A percentile compares a stretch with the other conserved stretches of the same genome.
Evolutionary conservation across 2,797 vertebrate genomes (phyloP).

Genomic region (Sternotherus odoratus): DNA sequence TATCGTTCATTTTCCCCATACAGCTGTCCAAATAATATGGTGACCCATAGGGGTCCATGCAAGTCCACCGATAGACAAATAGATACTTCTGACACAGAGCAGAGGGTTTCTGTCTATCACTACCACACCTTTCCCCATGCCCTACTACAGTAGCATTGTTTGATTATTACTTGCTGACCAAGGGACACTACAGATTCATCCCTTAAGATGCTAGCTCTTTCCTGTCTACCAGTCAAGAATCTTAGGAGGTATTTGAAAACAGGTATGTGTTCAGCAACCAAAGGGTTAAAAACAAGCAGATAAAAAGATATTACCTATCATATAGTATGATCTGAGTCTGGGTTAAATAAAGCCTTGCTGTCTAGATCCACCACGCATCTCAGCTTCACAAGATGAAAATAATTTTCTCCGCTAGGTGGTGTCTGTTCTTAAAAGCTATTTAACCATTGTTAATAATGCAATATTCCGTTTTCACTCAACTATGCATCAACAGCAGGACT

Average conservation of each 20-base stretch:
- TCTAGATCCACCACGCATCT: background rate
- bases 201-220: background rate
- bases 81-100: slow-evolving; percentile 25
- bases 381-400: rapidly evolving
- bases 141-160: background rate
- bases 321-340: rapidly evolving
- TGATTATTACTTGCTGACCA: rapidly evolving
- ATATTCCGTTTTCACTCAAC: rapidly evolving
- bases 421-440: background rate
- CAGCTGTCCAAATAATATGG: background rate
- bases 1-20: slow-evolving; percentile 75
- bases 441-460: background rate
- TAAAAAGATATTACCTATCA: background rate
- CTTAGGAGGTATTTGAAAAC: rapidly evolving
- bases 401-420: slow-evolving; percentile 25
- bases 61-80: slow-evolving; percentile 5
- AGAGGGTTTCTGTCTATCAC: no score
- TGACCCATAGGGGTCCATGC: background rate
- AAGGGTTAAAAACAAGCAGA: background rate
- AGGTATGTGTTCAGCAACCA: background rate
- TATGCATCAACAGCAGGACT: rapidly evolving
- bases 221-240: rapidly evolving
- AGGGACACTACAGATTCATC: rapidly evolving
- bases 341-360: rapidly evolving
- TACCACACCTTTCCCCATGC: background rate